These are phyloP conservation scores for Sitta carolinensis DNA, from an alignment of 2,797 vertebrate species.

Conservation along the genomic window DNA sequence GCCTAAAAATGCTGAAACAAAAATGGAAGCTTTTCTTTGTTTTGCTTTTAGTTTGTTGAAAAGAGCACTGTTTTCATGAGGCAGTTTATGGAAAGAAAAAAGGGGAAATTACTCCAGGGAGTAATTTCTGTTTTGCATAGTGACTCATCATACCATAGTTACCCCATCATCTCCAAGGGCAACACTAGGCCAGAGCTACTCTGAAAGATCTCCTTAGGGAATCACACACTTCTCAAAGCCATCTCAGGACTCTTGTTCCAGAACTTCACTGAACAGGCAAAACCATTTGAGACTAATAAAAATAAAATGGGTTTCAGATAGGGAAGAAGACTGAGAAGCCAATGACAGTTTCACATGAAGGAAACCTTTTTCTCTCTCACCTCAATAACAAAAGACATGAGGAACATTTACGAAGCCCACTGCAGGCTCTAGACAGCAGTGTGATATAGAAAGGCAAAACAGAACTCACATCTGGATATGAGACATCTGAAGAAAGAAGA, in stretches of 20 bases:
- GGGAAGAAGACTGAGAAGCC: background rate
- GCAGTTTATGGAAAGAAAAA: background rate
- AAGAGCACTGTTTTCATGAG: background rate
- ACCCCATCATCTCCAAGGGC: constrained; percentile 27
- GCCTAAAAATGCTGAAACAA: background rate
- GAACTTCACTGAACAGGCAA: background rate
- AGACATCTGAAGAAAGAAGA: background rate
- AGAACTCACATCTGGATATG: background rate
- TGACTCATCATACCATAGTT: constrained; percentile 30
- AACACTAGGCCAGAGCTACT: background rate
- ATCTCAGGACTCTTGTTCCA: background rate
- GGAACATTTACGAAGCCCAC: background rate
- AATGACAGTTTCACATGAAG: background rate
- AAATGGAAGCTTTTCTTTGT: background rate
- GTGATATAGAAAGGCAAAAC: background rate
- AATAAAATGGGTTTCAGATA: background rate
- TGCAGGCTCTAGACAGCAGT: background rate
- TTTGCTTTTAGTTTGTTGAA: background rate
- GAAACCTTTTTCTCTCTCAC: background rate
- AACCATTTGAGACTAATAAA: background rate
- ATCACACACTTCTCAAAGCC: background rate
- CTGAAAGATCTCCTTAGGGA: constrained; percentile 2
- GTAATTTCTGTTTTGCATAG: constrained; percentile 25
- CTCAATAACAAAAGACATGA: background rate
- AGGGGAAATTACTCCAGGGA: constrained; percentile 28